These are phyloP conservation scores for Phoenoteleia sp. DNA, from an alignment of 2,888 invertebrate genomes.

Conservation along the genomic window DNA sequence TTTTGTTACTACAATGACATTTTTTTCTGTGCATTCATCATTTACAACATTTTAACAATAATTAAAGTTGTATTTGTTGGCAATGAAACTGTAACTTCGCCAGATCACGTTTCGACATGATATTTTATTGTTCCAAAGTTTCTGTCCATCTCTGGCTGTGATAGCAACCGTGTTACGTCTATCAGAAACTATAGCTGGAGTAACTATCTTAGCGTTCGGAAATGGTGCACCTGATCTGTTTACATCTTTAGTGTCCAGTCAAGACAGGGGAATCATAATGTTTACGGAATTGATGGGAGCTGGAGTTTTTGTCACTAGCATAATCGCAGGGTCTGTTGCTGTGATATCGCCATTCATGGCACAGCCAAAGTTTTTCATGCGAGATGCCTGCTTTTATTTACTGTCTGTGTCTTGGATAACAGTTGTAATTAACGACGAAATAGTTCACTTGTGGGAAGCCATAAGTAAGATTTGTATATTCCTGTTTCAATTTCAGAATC, in stretches of 20 bases:
- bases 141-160: constrained; percentile 88
- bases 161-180: constrained; percentile 86
- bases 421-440: constrained; percentile 86
- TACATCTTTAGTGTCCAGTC: constrained; percentile 88
- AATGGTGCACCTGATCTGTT: constrained; percentile 92
- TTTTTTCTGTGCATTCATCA: too few species aligned
- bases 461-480: constrained; percentile 85
- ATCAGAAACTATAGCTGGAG: constrained; percentile 89
- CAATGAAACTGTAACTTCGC: too few species aligned
- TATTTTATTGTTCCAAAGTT: constrained; percentile 82
- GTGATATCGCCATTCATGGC: constrained; percentile 87
- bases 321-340: constrained; percentile 88
- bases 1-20: too few species aligned
- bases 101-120: too few species aligned
- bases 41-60: too few species aligned
- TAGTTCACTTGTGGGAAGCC: constrained; percentile 87
- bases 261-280: constrained; percentile 85
- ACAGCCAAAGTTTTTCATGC: constrained; percentile 77
- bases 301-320: constrained; percentile 89
- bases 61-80: too few species aligned
- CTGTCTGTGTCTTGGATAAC: constrained; percentile 87
- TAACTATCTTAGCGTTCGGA: constrained; percentile 91
- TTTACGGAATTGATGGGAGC: constrained; percentile 87
- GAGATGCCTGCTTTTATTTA: constrained; percentile 82
- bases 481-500: too few species aligned